These are phyloP conservation scores for Papilio protenor DNA, from an alignment of 2,888 invertebrate genomes.

Conservation along the genomic window DNA sequence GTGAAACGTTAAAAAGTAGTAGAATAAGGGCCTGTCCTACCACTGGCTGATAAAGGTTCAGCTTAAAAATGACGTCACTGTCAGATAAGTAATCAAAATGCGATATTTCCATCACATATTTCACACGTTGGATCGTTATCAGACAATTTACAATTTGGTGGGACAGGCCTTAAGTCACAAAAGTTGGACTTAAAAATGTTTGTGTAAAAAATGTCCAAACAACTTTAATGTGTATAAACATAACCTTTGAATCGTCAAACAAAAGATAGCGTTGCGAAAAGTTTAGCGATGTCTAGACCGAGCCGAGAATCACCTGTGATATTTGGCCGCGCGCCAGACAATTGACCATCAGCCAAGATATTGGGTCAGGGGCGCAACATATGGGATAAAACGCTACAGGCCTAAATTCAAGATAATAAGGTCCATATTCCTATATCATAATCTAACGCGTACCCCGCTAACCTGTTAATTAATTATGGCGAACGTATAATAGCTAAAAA, in stretches of 20 bases:
- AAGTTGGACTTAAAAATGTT: background rate
- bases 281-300: constrained; percentile 25
- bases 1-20: too few relatives aligned
- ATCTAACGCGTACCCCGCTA: constrained; percentile 38
- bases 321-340: constrained; percentile 35
- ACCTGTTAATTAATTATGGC: constrained; percentile 56
- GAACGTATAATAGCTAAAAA: constrained; percentile 70
- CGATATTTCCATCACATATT: too few relatives aligned
- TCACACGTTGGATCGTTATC: too few relatives aligned
- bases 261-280: background rate
- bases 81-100: too few relatives aligned
- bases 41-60: too few relatives aligned
- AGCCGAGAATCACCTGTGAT: constrained; percentile 28
- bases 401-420: constrained; percentile 9
- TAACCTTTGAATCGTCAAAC: background rate
- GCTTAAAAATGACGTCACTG: too few relatives aligned
- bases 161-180: too few relatives aligned
- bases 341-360: constrained; percentile 10
- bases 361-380: constrained; percentile 39
- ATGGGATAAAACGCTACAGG: constrained; percentile 3
- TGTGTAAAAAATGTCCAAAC: too few relatives aligned
- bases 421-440: constrained; percentile 10
- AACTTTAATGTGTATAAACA: background rate
- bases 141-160: too few relatives aligned
- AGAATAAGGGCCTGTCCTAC: too few relatives aligned